A percentile compares a stretch with the other conserved stretches of the same genome.
These are phyloP conservation scores for Garra rufa DNA, from an alignment of 2,113 vertebrate genomes.

Conservation along the genomic window DNA sequence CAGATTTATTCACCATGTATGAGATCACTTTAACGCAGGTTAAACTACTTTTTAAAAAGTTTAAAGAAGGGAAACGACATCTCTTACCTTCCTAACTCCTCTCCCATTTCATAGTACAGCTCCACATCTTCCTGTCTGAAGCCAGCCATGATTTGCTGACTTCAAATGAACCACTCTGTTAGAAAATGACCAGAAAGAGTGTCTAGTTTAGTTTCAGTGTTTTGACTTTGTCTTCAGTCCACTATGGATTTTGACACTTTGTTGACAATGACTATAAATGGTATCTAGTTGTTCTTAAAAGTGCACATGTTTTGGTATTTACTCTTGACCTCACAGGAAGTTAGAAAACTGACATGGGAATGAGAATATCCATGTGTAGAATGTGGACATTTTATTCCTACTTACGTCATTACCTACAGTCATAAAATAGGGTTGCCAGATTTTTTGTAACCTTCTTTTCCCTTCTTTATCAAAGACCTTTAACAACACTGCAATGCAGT, in stretches of 20 bases:
- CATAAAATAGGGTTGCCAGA: background rate
- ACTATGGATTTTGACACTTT: constrained; percentile 1
- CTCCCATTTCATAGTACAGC: constrained; percentile 79
- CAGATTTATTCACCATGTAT: background rate
- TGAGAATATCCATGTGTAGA: background rate
- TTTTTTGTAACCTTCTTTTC: background rate
- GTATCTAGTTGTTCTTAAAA: background rate
- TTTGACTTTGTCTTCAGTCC: background rate
- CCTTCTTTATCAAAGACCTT: background rate
- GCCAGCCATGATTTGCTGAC: constrained; percentile 74
- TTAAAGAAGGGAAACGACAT: background rate
- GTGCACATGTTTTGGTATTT: background rate
- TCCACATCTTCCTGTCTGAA: constrained; percentile 83
- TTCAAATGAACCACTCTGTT: background rate
- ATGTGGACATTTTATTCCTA: constrained; percentile 66
- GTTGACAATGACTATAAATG: background rate
- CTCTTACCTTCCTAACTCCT: constrained; percentile 79
- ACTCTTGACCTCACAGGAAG: constrained; percentile 18
- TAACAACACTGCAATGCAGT: background rate
- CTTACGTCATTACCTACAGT: constrained; percentile 65
- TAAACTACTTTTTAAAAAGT: background rate
- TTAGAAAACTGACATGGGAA: background rate
- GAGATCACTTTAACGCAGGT: background rate
- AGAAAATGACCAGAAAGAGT: background rate
- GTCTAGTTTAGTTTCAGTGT: background rate